Evolutionary conservation across 2,113 vertebrate species (phyloP).

Genomic region (Archocentrus centrarchus): DNA sequence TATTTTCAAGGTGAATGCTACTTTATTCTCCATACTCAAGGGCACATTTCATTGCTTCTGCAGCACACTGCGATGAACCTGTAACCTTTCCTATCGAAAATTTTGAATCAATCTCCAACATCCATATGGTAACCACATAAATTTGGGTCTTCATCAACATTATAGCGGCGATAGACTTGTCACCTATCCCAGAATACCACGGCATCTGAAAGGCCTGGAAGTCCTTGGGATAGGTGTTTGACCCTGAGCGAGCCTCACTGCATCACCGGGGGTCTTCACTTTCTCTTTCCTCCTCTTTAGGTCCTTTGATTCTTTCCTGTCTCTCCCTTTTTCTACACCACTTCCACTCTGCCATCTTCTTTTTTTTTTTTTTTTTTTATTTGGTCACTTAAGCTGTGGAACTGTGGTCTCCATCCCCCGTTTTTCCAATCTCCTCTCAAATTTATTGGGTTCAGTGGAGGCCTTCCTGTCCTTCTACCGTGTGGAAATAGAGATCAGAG

Average conservation of each 20-base stretch:
- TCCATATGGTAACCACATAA: slow-evolving; percentile 80
- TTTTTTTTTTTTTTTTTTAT: slow-evolving; percentile 68
- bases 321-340: slow-evolving; percentile 65
- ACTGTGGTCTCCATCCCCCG: slow-evolving; percentile 80
- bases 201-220: slow-evolving; percentile 68
- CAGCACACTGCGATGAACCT: slow-evolving; percentile 55
- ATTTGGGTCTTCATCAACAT: slow-evolving; percentile 80
- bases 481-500: slow-evolving; percentile 87
- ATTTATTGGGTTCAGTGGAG: slow-evolving; percentile 89
- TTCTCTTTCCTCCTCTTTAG: slow-evolving; percentile 57
- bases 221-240: slow-evolving; percentile 78
- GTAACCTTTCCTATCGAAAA: slow-evolving; percentile 71
- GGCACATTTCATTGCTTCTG: slow-evolving; percentile 56
- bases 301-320: slow-evolving; percentile 67
- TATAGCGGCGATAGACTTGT: slow-evolving; percentile 69
- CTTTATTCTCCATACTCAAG: slow-evolving; percentile 58
- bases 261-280: slow-evolving; percentile 67
- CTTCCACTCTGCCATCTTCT: slow-evolving; percentile 67
- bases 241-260: slow-evolving; percentile 72
- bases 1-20: slow-evolving; percentile 63
- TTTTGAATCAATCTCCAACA: slow-evolving; percentile 68
- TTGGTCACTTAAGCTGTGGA: slow-evolving; percentile 83
- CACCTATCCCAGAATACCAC: slow-evolving; percentile 65
- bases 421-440: slow-evolving; percentile 87
- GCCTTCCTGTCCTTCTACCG: slow-evolving; percentile 86